Evolutionary conservation across 2,888 invertebrate genomes (phyloP), one percentile per base, ranked within the genome.

Genomic region (Perithous albicinctus): DNA sequence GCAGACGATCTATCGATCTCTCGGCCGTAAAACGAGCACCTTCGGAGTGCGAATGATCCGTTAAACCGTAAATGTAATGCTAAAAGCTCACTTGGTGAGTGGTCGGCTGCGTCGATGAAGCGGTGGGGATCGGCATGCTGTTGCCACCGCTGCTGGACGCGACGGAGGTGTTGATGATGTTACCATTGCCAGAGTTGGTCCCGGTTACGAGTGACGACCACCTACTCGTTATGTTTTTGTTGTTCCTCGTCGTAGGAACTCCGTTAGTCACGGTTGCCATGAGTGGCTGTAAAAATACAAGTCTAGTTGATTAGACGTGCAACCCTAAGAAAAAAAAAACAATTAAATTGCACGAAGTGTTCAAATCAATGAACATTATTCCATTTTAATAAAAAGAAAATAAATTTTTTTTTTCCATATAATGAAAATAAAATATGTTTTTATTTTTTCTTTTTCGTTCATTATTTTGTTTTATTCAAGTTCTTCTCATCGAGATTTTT

Each of bases 11-110:
- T 12, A 59, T 32, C 15, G 32, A 59, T 59, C 7, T 8, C 18
- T 18, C n/a, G n/a, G 29, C 18, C 15, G 29, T 59, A 59, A 59
- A 59, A 56, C 26, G 54, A 10, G n/a, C 7, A 26, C 29, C 7
- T 56, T 56, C 29, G n/a, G n/a, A 56, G 5, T 56, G n/a, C 29
- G n/a, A 59, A 32, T 32, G 59, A 8, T 8, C 8, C 15, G 59
- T 32, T 18, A 18, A 32, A 59, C 6, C 15, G 32, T 35, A 35
- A 66, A 15, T 23, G 54, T 41, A 80, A 43, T 3, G 70, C 23
- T 23, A 43, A 54, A 74, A 84, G 74, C 90, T 89, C 87, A 91
- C 91, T 88, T 89, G 90, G 63, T 87, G 86, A 83, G 85, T 84
- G 56, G 88, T 85, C 66, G 89, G 85, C 41, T 86, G 88, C 20